A percentile compares a stretch with the other conserved stretches of the same genome.
These are phyloP conservation scores for Bhutanitis thaidina DNA, from an alignment of 2,888 invertebrate genomes.

Conservation along the genomic window DNA sequence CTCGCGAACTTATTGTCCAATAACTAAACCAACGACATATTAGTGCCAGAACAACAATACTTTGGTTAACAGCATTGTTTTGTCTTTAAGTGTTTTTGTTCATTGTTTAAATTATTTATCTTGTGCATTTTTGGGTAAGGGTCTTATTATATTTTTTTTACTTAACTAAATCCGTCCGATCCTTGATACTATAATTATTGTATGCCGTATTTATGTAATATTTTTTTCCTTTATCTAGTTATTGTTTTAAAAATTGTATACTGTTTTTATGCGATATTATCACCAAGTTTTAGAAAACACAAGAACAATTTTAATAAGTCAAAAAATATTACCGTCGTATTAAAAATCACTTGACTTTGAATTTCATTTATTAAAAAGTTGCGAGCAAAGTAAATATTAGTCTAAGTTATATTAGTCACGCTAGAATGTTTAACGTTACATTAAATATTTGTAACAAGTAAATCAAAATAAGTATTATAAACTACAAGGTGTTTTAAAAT, in stretches of 20 bases:
- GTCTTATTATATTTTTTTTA: slow-evolving; percentile 1
- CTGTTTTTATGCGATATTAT: too few species aligned
- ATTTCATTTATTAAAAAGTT: too few species aligned
- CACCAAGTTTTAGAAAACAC: too few species aligned
- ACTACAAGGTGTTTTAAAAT: background rate
- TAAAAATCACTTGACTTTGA: background rate
- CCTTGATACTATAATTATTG: slow-evolving; percentile 1
- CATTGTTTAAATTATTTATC: background rate
- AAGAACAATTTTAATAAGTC: too few species aligned
- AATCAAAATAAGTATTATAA: background rate
- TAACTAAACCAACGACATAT: slow-evolving; percentile 1
- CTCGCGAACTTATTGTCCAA: slow-evolving; percentile 22
- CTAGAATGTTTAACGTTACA: background rate
- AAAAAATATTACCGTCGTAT: too few species aligned
- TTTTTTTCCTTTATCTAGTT: too few species aligned
- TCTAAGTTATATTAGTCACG: background rate
- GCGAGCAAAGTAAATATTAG: background rate
- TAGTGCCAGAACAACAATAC: background rate
- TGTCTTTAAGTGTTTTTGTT: too few species aligned
- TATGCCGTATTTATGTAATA: too few species aligned
- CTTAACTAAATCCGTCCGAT: slow-evolving; percentile 16
- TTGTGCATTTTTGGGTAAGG: background rate
- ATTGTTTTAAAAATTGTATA: too few species aligned
- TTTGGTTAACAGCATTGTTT: too few species aligned
- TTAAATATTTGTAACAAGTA: background rate